Evolutionary conservation across 2,797 vertebrate genomes (phyloP), one percentile per base, ranked within the genome.

Genomic region (Phylloscopus collybita): DNA sequence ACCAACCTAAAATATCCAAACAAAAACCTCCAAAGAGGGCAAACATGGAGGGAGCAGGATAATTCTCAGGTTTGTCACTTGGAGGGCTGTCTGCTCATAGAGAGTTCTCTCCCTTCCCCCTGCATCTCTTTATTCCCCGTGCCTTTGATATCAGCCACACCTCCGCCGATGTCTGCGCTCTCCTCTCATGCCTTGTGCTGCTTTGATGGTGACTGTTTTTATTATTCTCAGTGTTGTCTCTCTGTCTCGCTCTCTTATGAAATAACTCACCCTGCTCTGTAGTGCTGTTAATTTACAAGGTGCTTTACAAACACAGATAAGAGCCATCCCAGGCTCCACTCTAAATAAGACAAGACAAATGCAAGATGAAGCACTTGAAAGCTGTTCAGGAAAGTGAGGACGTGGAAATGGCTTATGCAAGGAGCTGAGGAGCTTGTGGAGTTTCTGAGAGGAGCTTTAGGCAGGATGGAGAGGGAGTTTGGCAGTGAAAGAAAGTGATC

Each of bases 301-400:
- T 92, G 56, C 94, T 95, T 95, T 81, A 91, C 93, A 96, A 96
- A 95, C 93, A 93, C 6, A 83, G 91, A 89, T 95, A 90, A 97
- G 88, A 86, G 74, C 75, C 65, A 61, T 88, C 53, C 73, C 79
- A 78, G 82, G 88, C 87, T 93, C 38, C 47, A 11, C 73, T 79
- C 81, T 74, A 86, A 94, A 76, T 67, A 94, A 93, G 75, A 84
- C 2, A 9, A 91, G 89, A 80, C 76, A 92, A 89, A 93, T 25
- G 66, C 50, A 64, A 86, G 94, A 83, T 69, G 73, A 94, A 88
- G 80, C 75, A 81, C 90, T 93, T 82, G 62, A 94, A 86, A 69
- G 47, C 71, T 84, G 17, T 53, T 94, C 45, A 91, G 86, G 42
- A 47, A 64, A 88, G 67, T 45, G 76, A 92, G 76, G 57, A 44